phyloP scores from a whole-genome alignment of 2,797 vertebrate genomes.

The Urosaurus nigricauda region DNA sequence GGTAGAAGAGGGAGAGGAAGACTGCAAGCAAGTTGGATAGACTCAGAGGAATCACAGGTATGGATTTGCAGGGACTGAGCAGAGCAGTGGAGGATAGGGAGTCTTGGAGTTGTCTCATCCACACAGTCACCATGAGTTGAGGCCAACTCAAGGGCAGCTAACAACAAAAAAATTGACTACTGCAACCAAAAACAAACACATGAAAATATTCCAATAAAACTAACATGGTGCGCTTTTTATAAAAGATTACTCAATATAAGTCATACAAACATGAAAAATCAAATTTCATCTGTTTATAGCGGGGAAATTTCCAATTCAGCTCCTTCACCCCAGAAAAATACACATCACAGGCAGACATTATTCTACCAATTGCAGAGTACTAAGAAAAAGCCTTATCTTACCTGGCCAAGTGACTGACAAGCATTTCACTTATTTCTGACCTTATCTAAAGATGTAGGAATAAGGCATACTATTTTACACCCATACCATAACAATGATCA shows the following conservation, averaged over 20 bases:
- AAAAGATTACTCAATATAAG: neutral
- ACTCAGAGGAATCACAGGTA: too few species aligned
- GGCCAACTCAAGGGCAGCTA: too few species aligned
- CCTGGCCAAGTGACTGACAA: neutral
- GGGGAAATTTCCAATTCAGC: neutral
- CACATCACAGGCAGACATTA: too few species aligned
- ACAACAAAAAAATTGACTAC: too few species aligned
- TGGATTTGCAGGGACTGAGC: too few species aligned
- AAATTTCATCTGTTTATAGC: neutral
- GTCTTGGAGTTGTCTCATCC: too few species aligned
- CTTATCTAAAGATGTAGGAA: neutral
- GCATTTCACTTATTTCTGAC: neutral
- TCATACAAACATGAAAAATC: neutral
- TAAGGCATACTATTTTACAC: neutral
- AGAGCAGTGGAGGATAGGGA: too few species aligned
- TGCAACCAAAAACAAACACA: too few species aligned
- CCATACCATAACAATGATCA: neutral
- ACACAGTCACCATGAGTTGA: too few species aligned
- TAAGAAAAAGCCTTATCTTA: neutral
- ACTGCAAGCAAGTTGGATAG: too few species aligned
- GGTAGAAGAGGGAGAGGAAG: too few species aligned
- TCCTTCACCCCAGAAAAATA: neutral
- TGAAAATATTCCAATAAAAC: neutral
- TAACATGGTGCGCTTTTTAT: neutral
- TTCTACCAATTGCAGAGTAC: neutral